A percentile compares a stretch with the other conserved stretches of the same genome.
phyloP scores from a whole-genome alignment of 2,888 invertebrate species.

The Prenolepis imparis region DNA sequence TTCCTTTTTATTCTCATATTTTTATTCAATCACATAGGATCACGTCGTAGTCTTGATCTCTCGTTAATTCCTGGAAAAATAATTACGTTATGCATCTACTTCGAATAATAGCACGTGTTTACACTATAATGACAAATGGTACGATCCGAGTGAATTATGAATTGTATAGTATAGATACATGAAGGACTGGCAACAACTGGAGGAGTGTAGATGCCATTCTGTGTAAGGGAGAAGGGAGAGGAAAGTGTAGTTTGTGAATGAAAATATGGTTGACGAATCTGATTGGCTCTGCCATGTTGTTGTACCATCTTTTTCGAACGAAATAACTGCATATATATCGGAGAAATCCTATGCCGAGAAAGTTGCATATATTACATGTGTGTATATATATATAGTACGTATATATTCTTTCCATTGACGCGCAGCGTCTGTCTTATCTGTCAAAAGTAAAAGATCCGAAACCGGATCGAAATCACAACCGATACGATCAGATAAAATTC shows the following conservation, averaged over 20 bases:
- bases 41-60: conserved; percentile 12
- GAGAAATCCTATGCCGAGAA: too few relatives aligned
- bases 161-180: neutral
- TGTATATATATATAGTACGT: neutral
- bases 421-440: conserved; percentile 68
- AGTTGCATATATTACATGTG: neutral
- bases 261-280: neutral
- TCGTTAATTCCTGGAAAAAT: conserved; percentile 47
- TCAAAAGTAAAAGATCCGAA: conserved; percentile 63
- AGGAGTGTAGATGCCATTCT: neutral
- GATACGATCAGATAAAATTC: neutral
- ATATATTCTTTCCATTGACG: conserved; percentile 58
- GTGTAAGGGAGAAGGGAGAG: neutral
- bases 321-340: neutral
- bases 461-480: neutral
- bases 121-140: conserved; percentile 65
- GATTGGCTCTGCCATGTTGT: neutral
- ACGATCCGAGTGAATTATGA: conserved; percentile 26
- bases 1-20: neutral
- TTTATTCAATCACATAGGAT: conserved; percentile 25
- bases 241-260: too few relatives aligned
- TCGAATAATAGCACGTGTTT: conserved; percentile 70
- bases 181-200: neutral
- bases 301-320: neutral
- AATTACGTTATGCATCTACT: conserved; percentile 53